Conservation (phyloP, 2,113 vertebrate species). For the Triplophysa rosa region DNA sequence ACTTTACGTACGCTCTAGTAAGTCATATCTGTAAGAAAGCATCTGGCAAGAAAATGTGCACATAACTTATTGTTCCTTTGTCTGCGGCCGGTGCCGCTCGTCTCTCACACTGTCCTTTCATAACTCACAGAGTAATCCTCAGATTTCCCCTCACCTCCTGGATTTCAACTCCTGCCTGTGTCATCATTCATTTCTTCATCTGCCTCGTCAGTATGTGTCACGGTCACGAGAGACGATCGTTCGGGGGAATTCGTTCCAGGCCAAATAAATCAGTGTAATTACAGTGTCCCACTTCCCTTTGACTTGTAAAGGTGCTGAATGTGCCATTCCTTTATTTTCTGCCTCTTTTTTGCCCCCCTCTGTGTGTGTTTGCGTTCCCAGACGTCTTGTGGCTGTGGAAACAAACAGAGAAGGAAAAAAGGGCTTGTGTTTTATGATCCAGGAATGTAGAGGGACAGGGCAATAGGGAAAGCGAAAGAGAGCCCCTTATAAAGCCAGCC, state of each 20-base stretch:
- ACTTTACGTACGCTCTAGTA: constrained; percentile 23
- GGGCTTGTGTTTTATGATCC: constrained; percentile 24
- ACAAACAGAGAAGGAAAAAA: constrained; percentile 42
- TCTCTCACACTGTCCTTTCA: constrained; percentile 33
- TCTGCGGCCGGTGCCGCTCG: constrained; percentile 18
- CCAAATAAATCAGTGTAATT: constrained; percentile 49
- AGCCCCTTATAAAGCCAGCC: constrained; percentile 9
- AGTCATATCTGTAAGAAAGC: constrained; percentile 12
- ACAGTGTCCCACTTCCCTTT: constrained; percentile 34
- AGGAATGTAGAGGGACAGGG: constrained; percentile 48
- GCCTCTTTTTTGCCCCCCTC: constrained; percentile 46
- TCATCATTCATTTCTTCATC: constrained; percentile 36
- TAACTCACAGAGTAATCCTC: constrained; percentile 22
- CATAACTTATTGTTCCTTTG: constrained; percentile 26
- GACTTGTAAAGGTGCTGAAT: constrained; percentile 67
- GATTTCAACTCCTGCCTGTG: constrained; percentile 39
- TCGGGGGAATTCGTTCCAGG: constrained; percentile 40
- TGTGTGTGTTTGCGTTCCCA: constrained; percentile 44
- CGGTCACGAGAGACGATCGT: neutral
- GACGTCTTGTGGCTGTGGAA: constrained; percentile 46
- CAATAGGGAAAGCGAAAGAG: constrained; percentile 8
- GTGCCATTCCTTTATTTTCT: constrained; percentile 45
- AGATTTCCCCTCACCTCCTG: constrained; percentile 34
- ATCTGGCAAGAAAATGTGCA: constrained; percentile 33
- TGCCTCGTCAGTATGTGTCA: neutral